These are phyloP conservation scores for Brenthis hecate DNA, from an alignment of 2,888 invertebrate species.

Conservation along the genomic window DNA sequence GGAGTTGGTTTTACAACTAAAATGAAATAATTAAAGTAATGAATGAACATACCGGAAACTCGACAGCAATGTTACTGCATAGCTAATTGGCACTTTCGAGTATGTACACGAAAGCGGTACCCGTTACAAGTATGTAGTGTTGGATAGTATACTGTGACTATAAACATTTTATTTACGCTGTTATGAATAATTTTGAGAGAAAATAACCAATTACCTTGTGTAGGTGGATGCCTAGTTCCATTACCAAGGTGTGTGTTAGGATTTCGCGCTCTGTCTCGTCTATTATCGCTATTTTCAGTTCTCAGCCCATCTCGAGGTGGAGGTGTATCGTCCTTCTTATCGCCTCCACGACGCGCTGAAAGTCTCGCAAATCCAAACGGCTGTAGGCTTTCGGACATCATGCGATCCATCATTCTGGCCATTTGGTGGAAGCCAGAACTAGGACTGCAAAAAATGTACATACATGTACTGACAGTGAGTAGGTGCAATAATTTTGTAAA, in stretches of 20 bases:
- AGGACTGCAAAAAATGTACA: conserved; percentile 63
- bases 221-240: conserved; percentile 72
- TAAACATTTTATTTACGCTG: neutral
- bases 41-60: neutral
- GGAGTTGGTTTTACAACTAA: conserved; percentile 72
- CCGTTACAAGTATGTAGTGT: conserved; percentile 6
- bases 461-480: too few species aligned
- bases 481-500: too few species aligned
- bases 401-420: conserved; percentile 89
- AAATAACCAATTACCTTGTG: conserved; percentile 58
- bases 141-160: conserved; percentile 8
- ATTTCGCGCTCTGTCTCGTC: conserved; percentile 55
- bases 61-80: neutral
- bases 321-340: conserved; percentile 50
- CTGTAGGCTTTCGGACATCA: conserved; percentile 85
- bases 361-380: conserved; percentile 86
- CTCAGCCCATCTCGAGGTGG: conserved; percentile 61
- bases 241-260: conserved; percentile 58
- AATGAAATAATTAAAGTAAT: conserved; percentile 13
- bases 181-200: neutral
- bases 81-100: conserved; percentile 15
- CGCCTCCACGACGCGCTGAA: conserved; percentile 75
- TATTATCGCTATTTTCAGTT: conserved; percentile 56
- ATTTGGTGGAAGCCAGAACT: conserved; percentile 85
- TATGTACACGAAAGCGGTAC: neutral